phyloP scores from a whole-genome alignment of 2,797 vertebrate genomes.

The Synanceia verrucosa region DNA sequence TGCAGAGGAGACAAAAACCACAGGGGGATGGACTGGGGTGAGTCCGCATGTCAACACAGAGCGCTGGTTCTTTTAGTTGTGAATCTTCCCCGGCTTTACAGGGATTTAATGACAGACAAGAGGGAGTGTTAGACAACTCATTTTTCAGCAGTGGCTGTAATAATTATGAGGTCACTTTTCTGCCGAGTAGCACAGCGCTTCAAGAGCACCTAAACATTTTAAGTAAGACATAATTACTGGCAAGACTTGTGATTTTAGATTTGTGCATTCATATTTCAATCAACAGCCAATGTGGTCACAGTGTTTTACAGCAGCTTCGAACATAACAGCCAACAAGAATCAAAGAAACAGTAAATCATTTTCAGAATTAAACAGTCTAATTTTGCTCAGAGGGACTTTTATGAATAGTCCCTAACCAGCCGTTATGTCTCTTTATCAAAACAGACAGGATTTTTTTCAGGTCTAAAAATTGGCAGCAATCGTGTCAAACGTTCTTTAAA shows the following conservation, averaged over 20 bases:
- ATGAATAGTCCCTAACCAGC: background rate
- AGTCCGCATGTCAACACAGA: conserved; percentile 7
- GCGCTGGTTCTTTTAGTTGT: background rate
- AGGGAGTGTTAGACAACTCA: background rate
- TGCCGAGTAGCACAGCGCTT: conserved; percentile 45
- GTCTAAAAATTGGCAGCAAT: background rate
- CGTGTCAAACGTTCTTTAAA: background rate
- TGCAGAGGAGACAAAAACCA: conserved; percentile 44
- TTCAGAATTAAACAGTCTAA: background rate
- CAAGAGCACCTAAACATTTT: conserved; percentile 40
- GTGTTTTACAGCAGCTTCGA: background rate
- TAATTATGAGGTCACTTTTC: conserved; percentile 46
- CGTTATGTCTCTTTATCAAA: background rate
- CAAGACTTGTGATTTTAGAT: conserved; percentile 22
- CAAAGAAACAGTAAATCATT: background rate
- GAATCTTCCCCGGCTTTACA: background rate
- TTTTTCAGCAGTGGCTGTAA: conserved; percentile 17
- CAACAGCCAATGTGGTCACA: conserved; percentile 27
- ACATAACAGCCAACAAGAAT: background rate
- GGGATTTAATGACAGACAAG: conserved; percentile 21
- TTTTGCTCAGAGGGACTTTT: background rate
- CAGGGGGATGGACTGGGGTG: background rate
- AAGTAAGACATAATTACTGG: conserved; percentile 42
- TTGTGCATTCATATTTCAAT: conserved; percentile 37
- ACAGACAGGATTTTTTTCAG: background rate